phyloP scores from a whole-genome alignment of 2,888 invertebrate genomes.

The Synergus laeviventris region DNA sequence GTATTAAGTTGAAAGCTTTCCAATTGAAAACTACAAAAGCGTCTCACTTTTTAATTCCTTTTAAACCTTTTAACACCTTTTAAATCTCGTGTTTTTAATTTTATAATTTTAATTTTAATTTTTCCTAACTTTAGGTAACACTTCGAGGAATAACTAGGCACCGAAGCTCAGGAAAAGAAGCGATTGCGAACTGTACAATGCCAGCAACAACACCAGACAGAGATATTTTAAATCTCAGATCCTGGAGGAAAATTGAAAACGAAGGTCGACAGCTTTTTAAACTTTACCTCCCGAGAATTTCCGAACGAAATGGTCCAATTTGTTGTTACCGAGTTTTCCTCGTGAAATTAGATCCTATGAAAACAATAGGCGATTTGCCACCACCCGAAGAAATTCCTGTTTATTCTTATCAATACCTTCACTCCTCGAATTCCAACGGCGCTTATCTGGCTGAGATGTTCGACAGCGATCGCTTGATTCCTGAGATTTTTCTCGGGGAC shows the following conservation, averaged over 20 bases:
- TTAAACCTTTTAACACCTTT: background rate
- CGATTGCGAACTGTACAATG: conserved; percentile 82
- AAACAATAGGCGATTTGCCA: conserved; percentile 82
- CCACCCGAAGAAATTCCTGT: conserved; percentile 84
- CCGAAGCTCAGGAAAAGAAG: conserved; percentile 84
- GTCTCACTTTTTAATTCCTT: background rate
- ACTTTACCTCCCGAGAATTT: conserved; percentile 85
- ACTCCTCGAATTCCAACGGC: conserved; percentile 82
- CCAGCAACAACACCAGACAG: conserved; percentile 84
- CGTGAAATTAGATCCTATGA: conserved; percentile 82
- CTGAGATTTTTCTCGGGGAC: conserved; percentile 87
- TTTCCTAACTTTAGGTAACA: conserved; percentile 61
- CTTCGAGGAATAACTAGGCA: conserved; percentile 88
- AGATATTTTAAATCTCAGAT: conserved; percentile 79
- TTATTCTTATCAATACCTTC: conserved; percentile 85
- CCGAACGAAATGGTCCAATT: conserved; percentile 91
- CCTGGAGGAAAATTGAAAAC: conserved; percentile 81
- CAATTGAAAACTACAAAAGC: background rate
- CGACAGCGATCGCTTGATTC: conserved; percentile 81
- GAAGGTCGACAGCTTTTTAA: conserved; percentile 85
- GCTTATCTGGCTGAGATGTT: conserved; percentile 93
- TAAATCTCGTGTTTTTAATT: background rate
- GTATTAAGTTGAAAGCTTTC: background rate
- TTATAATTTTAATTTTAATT: background rate
- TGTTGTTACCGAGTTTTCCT: conserved; percentile 91